Evolutionary conservation across 2,888 invertebrate species (phyloP).

Genomic region (Isoperla grammatica): DNA sequence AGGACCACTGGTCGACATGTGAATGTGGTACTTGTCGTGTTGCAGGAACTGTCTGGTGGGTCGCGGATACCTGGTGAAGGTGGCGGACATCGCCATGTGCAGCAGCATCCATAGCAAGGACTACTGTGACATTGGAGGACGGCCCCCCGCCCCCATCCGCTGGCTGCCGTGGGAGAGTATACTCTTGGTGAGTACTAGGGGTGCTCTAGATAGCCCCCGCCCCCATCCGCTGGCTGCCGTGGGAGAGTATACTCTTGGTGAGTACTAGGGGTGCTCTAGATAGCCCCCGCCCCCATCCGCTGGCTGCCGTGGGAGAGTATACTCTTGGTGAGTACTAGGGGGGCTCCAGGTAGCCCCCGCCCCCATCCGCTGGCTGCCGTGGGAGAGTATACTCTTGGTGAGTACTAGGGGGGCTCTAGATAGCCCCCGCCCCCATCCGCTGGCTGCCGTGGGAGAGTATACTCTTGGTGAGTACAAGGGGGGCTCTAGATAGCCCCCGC

Average conservation of each 20-base stretch:
- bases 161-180: constrained; percentile 64
- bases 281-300: constrained; percentile 55
- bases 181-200: constrained; percentile 46
- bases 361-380: no score
- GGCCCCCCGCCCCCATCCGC: constrained; percentile 56
- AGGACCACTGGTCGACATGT: no score
- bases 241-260: constrained; percentile 60
- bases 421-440: no score
- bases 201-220: constrained; percentile 48
- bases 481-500: no score
- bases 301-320: constrained; percentile 64
- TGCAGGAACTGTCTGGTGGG: constrained; percentile 57
- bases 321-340: constrained; percentile 51
- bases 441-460: no score
- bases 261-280: no score
- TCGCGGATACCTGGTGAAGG: constrained; percentile 54
- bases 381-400: no score
- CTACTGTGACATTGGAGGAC: constrained; percentile 57
- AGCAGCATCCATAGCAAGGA: constrained; percentile 57
- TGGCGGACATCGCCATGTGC: constrained; percentile 59
- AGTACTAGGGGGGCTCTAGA: no score
- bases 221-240: constrained; percentile 59
- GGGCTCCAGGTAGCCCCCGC: no score
- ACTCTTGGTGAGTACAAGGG: no score
- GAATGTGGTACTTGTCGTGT: no score